Evolutionary conservation across 2,888 invertebrate genomes (phyloP).

Genomic region (Sphaerophoria rueppellii): DNA sequence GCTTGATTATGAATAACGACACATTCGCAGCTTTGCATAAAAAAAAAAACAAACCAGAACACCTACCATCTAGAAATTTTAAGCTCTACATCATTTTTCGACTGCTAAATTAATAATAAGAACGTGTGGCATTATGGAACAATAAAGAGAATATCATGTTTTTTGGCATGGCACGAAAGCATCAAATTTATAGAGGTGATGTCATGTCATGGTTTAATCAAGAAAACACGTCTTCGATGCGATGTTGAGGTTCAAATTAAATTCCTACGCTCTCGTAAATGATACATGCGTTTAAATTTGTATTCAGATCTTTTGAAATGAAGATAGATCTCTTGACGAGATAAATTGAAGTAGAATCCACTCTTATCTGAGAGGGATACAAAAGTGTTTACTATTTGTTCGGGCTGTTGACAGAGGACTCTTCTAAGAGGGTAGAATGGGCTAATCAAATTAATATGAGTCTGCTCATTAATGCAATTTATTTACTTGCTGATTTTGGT

Average conservation of each 20-base stretch:
- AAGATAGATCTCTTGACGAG: too few relatives aligned
- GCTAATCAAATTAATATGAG: conserved; percentile 37
- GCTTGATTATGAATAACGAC: too few relatives aligned
- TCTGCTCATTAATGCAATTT: not conserved
- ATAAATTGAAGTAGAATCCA: too few relatives aligned
- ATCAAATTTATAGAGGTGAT: conserved; percentile 41
- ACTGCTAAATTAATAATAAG: too few relatives aligned
- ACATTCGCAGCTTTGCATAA: too few relatives aligned
- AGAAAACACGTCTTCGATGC: conserved; percentile 13
- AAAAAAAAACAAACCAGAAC: too few relatives aligned
- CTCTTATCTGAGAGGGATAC: too few relatives aligned
- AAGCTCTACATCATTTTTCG: too few relatives aligned
- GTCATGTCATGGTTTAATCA: conserved; percentile 30
- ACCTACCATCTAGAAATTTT: too few relatives aligned
- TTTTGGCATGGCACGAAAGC: conserved; percentile 27
- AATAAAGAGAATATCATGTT: conserved; percentile 10
- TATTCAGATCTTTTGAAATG: too few relatives aligned
- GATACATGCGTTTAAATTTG: too few relatives aligned
- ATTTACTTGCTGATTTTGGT: not conserved
- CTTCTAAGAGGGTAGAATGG: not conserved
- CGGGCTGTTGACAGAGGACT: not conserved
- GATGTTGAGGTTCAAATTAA: conserved; percentile 4
- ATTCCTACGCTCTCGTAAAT: not conserved
- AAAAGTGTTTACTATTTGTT: too few relatives aligned
- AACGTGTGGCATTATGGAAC: conserved; percentile 21